Base-by-base conservation (phyloP, 2,797 vertebrate species). In the Todus mexicanus region DNA sequence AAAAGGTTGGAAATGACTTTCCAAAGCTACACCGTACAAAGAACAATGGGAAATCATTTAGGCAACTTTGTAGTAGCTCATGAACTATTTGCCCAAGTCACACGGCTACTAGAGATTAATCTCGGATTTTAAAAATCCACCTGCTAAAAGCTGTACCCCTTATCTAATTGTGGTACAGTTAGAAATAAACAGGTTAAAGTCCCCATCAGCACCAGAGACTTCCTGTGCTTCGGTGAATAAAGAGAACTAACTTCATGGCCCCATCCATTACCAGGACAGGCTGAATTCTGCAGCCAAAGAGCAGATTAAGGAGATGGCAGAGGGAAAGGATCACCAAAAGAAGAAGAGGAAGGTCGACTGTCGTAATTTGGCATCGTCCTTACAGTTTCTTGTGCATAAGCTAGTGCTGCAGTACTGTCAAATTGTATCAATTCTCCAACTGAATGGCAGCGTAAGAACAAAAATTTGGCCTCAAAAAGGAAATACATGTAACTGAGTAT, bases 1-100 rank as follows among this genome's bases (percentile, higher is more conserved):
- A 86, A 83, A 74, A 56, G 22, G 20, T 61, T 92, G 90, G 65
- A 86, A 95, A 53, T 51, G 21, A 90, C 56, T 92, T 29, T 54
- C 27, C 26, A 74, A 43, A 18, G 76, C 51, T 57, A 64, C 25
- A 60, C 4, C 10, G 31, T 48, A 26, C 1, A 4, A 93, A 87
- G 57, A 90, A 87, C 4, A 22, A 48, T 68, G 84, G 5, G 9
- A 78, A 90, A 74, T 54, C 77, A 82, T 74, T 64, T 71, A 61
- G n/a, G 45, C 38, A 3, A 71, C n/a, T 48, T 61, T 69, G 31
- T 29, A 40, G 60, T 27, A 68, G 27, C 61, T 77, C 31, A 35
- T 6, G 25, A 93, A 38, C 3, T 1, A 42, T 57, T 40, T 63
- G 27, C 11, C 50, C 29, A 47, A 68, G 31, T 51, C 81, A 82